Evolutionary conservation across 2,113 vertebrate species (phyloP).

Genomic region (Neotoma lepida): DNA sequence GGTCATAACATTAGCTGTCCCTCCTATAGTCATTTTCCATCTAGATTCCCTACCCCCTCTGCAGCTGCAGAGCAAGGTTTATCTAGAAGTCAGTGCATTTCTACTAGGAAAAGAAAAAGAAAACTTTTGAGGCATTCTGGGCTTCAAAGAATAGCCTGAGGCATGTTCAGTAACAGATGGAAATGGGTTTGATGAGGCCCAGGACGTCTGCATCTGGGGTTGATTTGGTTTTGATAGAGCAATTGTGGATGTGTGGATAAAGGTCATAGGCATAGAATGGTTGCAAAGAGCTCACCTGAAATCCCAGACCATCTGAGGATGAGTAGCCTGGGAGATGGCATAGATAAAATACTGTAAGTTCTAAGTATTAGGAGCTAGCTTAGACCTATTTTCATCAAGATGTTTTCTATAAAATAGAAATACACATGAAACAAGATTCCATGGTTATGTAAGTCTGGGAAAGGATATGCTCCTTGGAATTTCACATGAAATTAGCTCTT

Average conservation of each 20-base stretch:
- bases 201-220: neutral
- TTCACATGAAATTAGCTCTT: neutral
- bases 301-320: neutral
- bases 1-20: no score
- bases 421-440: neutral
- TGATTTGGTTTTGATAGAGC: neutral
- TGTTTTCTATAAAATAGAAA: slow-evolving; percentile 22
- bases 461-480: neutral
- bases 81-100: neutral
- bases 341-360: neutral
- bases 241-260: neutral
- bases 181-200: neutral
- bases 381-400: neutral
- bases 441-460: neutral
- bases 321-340: neutral
- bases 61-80: neutral
- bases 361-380: neutral
- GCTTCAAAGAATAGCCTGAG: neutral
- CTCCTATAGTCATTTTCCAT: neutral
- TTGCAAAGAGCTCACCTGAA: neutral
- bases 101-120: neutral
- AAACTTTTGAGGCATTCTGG: neutral
- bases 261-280: neutral
- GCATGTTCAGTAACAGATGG: neutral
- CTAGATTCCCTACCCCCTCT: neutral